Percentiles rank a stretch among this genome's conserved stretches.
These are phyloP conservation scores for Tipula confusa DNA, from an alignment of 2,888 invertebrate genomes.

Conservation along the genomic window DNA sequence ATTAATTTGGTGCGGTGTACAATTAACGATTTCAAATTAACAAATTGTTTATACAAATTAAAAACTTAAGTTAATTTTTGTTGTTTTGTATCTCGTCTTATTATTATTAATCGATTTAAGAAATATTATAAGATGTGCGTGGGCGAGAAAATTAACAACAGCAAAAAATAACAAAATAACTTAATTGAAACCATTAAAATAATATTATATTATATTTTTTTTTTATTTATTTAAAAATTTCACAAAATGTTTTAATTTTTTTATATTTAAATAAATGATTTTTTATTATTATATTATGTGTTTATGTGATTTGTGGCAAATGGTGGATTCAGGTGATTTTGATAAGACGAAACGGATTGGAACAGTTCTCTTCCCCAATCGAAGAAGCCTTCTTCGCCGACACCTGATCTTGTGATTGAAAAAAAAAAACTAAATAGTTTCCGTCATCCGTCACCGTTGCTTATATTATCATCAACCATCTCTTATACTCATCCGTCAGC, in stretches of 20 bases:
- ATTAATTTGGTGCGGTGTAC: background rate
- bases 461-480: too few species aligned
- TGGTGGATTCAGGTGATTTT: background rate
- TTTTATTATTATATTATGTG: background rate
- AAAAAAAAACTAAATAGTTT: too few species aligned
- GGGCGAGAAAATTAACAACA: background rate
- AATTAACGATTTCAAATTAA: background rate
- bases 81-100: slow-evolving; percentile 4
- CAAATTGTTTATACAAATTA: background rate
- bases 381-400: too few species aligned
- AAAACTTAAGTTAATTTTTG: slow-evolving; percentile 21
- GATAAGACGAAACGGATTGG: too few species aligned
- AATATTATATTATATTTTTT: background rate
- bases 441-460: too few species aligned
- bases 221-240: background rate
- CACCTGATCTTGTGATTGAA: too few species aligned
- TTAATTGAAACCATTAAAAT: slow-evolving; percentile 5
- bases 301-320: background rate
- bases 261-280: background rate
- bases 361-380: too few species aligned
- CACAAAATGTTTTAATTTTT: background rate
- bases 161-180: background rate
- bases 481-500: too few species aligned
- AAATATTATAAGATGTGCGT: background rate
- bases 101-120: background rate